Percentiles rank a stretch among this genome's conserved stretches.
Evolutionary conservation across 2,797 vertebrate species (phyloP).

Genomic region (Clarias pachynema): DNA sequence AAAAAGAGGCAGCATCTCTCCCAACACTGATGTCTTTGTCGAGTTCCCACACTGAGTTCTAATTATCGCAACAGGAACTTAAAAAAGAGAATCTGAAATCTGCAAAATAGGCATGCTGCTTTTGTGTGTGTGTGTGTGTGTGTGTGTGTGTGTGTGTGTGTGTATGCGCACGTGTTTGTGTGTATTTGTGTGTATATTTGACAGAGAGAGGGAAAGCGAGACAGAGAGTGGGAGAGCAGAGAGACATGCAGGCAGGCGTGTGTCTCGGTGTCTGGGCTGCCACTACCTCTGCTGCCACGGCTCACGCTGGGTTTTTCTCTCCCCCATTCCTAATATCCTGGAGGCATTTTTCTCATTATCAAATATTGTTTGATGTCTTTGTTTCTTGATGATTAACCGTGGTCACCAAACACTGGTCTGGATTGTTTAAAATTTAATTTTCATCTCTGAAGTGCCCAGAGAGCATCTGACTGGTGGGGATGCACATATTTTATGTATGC

Average conservation of each 20-base stretch:
- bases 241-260: conserved; percentile 32
- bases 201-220: conserved; percentile 12
- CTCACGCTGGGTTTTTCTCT: conserved; percentile 69
- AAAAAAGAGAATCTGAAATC: conserved; percentile 68
- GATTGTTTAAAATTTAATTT: conserved; percentile 83
- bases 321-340: conserved; percentile 74
- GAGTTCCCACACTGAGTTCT: conserved; percentile 71
- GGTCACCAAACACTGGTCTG: conserved; percentile 79
- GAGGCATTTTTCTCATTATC: conserved; percentile 85
- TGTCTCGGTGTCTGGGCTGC: conserved; percentile 71
- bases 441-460: conserved; percentile 74
- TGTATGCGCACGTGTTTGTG: conserved; percentile 2
- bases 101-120: conserved; percentile 52
- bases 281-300: conserved; percentile 64
- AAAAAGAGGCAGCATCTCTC: conserved; percentile 62
- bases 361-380: conserved; percentile 86
- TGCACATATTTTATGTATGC: conserved; percentile 75
- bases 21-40: conserved; percentile 69
- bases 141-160: conserved; percentile 29
- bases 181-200: conserved; percentile 4
- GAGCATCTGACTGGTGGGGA: conserved; percentile 68
- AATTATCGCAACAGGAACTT: conserved; percentile 75
- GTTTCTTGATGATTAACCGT: conserved; percentile 82
- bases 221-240: background rate
- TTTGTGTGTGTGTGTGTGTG: conserved; percentile 49